These are phyloP conservation scores for Vannuccia rotundouncinata DNA, from an alignment of 2,888 invertebrate species.

Conservation along the genomic window DNA sequence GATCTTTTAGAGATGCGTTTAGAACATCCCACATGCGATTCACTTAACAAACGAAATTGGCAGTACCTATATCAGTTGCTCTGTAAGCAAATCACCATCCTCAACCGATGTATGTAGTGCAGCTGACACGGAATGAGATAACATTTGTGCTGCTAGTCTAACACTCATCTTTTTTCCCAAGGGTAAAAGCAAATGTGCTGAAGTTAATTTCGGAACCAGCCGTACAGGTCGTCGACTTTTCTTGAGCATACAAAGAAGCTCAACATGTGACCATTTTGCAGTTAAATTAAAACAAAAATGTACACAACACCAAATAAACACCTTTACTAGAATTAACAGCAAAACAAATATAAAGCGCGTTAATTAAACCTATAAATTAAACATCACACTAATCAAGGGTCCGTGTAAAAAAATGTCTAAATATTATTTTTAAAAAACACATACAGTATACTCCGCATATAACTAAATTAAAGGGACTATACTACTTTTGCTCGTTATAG, in stretches of 20 bases:
- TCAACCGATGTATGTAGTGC: constrained; percentile 2
- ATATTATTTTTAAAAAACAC: too few species aligned
- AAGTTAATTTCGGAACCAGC: constrained; percentile 27
- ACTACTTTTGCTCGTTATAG: too few species aligned
- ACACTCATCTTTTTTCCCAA: constrained; percentile 31
- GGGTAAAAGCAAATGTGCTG: constrained; percentile 10
- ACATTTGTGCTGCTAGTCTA: constrained; percentile 27
- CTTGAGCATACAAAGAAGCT: neutral
- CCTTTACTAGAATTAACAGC: neutral
- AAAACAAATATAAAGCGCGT: neutral
- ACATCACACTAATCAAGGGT: too few species aligned
- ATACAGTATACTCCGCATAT: too few species aligned
- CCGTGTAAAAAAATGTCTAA: too few species aligned
- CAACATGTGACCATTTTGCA: neutral
- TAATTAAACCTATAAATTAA: neutral
- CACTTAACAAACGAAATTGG: neutral
- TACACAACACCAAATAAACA: neutral
- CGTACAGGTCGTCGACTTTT: neutral
- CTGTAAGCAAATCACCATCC: neutral
- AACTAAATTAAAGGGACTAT: too few species aligned
- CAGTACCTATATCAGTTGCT: neutral
- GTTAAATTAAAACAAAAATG: neutral
- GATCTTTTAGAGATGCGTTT: neutral
- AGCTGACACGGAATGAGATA: constrained; percentile 9
- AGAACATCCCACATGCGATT: neutral